Base-by-base conservation (phyloP, 2,113 vertebrate genomes). In the Anguilla rostrata region DNA sequence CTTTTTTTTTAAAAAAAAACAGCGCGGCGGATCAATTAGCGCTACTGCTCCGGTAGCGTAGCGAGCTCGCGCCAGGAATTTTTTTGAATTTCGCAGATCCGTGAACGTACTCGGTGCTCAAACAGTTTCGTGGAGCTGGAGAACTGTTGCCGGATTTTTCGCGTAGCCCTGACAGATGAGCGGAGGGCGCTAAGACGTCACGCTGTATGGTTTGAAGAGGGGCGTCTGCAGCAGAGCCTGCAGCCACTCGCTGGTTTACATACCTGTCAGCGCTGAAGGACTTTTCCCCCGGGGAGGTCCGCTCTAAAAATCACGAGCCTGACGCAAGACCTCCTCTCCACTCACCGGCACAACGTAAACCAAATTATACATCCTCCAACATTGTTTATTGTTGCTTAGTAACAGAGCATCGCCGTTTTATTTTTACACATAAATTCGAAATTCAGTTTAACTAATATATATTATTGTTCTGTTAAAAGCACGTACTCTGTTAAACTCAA, bases 21-120 rank as follows among this genome's bases (percentile, higher is more conserved):
- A 43, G 56, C 39, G 5, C 29, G 39, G 79, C 29, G 40, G 43
- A 63, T 60, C 56, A 43, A 66, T 86, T 86, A 81, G 82, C 79
- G 29, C 34, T 40, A 20, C 57, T 11, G 18, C 34, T 86, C 12
- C 56, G 49, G 39, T 34, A 43, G 39, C 18, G 12, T 6, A 34
- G 71, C 12, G n/a, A 75, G 26, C 71, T 34, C 71, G 16, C 16
- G 71, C 71, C 71, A 75, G 71, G 71, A 14, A 34, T 34, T 34
- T 34, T 12, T 75, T 34, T 75, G 26, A 26, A n/a, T 12, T 60
- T 34, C 6, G n/a, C n/a, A 34, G n/a, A 12, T 75, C n/a, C n/a
- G n/a, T 34, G 0, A 6, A 75, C 2, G n/a, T 71, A 75, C n/a
- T 12, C n/a, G 0, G 26, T 9, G 49, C 49, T 7, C n/a, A 8